A percentile compares a stretch with the other conserved stretches of the same genome.
phyloP scores from a whole-genome alignment of 2,888 invertebrate species.

The Hirtodrosophila confusa region DNA sequence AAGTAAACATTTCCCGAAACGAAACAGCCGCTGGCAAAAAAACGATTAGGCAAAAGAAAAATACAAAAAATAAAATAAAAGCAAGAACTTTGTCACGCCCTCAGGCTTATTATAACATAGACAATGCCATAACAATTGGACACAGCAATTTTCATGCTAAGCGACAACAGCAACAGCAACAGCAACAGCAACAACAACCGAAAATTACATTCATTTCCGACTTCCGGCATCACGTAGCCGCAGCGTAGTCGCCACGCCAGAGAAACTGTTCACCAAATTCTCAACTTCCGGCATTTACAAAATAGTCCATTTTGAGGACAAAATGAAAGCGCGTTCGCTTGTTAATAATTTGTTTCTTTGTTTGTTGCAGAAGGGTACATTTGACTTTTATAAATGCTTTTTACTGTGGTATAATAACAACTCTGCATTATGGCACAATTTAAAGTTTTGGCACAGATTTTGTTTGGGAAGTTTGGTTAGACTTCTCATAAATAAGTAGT shows the following conservation, averaged over 20 bases:
- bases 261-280: conserved; percentile 47
- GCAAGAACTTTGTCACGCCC: conserved; percentile 28
- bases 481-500: no score
- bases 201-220: conserved; percentile 69
- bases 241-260: conserved; percentile 32
- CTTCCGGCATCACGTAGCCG: conserved; percentile 74
- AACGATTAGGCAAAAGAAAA: conserved; percentile 33
- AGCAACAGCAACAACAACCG: conserved; percentile 17
- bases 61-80: conserved; percentile 16
- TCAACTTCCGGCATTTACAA: conserved; percentile 54
- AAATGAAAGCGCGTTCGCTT: conserved; percentile 38
- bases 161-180: conserved; percentile 20
- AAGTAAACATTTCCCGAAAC: conserved; percentile 17
- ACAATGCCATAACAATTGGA: conserved; percentile 54
- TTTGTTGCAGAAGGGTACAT: conserved; percentile 16
- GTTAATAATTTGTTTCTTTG: conserved; percentile 41
- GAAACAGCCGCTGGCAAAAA: conserved; percentile 22
- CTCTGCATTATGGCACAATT: conserved; percentile 7
- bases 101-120: conserved; percentile 44
- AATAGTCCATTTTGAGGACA: conserved; percentile 20
- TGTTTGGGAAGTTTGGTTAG: no score
- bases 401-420: background rate
- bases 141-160: conserved; percentile 30
- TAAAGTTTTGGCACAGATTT: background rate
- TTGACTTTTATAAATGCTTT: conserved; percentile 32